phyloP scores from a whole-genome alignment of 2,797 vertebrate species.

The Intellagama lesueurii region DNA sequence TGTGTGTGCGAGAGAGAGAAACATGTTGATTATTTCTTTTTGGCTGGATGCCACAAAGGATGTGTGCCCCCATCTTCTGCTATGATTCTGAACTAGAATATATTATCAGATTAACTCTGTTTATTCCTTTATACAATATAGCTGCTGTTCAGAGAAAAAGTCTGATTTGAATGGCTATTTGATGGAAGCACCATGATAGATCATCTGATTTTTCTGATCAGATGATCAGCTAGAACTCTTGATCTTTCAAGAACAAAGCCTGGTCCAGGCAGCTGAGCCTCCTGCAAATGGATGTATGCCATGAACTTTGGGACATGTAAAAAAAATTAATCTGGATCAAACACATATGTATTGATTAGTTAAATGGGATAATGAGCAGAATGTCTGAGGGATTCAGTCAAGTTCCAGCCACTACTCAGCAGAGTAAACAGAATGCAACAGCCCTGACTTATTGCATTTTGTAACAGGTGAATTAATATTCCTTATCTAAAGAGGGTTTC shows the following conservation, averaged over 20 bases:
- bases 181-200: too few species aligned
- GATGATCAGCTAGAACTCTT: neutral
- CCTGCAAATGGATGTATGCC: neutral
- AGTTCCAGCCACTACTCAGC: too few species aligned
- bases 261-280: neutral
- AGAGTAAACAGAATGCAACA: too few species aligned
- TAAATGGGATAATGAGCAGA: neutral
- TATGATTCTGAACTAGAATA: neutral
- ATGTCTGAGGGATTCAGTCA: neutral
- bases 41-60: conserved; percentile 16
- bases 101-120: neutral
- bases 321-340: too few species aligned
- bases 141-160: neutral
- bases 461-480: too few species aligned
- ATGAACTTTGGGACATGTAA: neutral
- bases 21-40: neutral
- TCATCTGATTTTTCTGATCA: neutral
- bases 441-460: too few species aligned
- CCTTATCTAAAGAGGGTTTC: too few species aligned
- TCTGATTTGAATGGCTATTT: neutral
- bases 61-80: conserved; percentile 9
- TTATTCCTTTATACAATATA: neutral
- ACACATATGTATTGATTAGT: neutral
- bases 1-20: too few species aligned
- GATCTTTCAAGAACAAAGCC: neutral